Evolutionary conservation across 1,140 invertebrate genomes (phyloP), one percentile per base, ranked within the genome.

Genomic region (fruit fly (Drosophila melanogaster)): DNA sequence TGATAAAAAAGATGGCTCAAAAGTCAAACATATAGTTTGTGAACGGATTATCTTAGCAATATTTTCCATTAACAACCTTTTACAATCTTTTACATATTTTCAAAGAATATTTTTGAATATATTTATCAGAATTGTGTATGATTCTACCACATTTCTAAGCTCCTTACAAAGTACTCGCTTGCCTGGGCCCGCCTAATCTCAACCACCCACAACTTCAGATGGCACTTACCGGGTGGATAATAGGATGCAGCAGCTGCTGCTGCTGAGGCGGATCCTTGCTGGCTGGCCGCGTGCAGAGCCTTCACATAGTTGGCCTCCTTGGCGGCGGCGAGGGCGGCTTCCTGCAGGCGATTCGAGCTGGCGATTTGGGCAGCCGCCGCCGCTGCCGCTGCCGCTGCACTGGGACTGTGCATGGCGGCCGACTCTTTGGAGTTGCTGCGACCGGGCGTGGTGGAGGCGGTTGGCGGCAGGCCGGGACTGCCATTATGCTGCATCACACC

Each of bases 211-310:
- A 11, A 11, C 22, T n/a, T 8, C 24, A 37, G 33, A 24, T 17
- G 14, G 35, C 35, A 70, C 81, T 81, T 38, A 89, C 81, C 85
- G 64, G 77, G 51, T 1, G 86, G 85, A 74, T 89, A 89, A 50
- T 89, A 89, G 40, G 86, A 80, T 38, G 81, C 66, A 43, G 65
- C 65, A 50, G 66, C 66, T 38, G 57, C 60, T 22, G 75, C 77
- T 8, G 74, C 94, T 93, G 58, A 93, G 92, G 90, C 93, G 93
- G 55, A 94, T 37, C 75, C 83, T 74, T 87, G 83, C 38, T 94
- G 58, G 91, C 94, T 94, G 60, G 69, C 94, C 90, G 81, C 94
- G 74, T 91, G 93, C 90, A 91, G 93, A 12, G 91, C 90, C 59
- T 92, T 92, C 35, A 92, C 86, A 33, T 92, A 91, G 57, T 53